Evolutionary conservation across 1,140 invertebrate species (phyloP), one percentile per base, ranked within the genome.

Genomic region (Calosoma granatense): DNA sequence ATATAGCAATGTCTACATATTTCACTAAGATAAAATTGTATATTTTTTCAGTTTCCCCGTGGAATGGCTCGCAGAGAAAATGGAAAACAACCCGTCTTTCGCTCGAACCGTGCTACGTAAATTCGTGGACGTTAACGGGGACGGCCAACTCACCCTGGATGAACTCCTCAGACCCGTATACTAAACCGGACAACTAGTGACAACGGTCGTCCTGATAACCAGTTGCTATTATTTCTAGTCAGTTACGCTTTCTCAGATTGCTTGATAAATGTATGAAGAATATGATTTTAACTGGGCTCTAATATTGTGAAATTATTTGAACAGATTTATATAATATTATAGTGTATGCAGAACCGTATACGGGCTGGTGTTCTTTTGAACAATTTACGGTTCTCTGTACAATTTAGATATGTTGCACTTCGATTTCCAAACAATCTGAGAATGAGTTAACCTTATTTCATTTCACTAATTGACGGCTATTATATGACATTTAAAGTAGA

Each of bases 71-170:
- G 74, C 76, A 41, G 76, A 79, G 57, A 77, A 80, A 64, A 68
- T 81, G 58, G 66, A 74, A 53, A 76, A 73, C 60, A 81, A 80
- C 63, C 78, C 78, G 1, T 76, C 79, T 57, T 72, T 80, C 59
- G 74, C 77, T 19, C 68, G 74, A 59, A 73, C 76, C 11, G 69
- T 81, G 9, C 73, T 81, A 0, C 72, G 74, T 64, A 79, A 78
- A 60, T 79, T 80, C 58, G 71, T 82, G 53, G 79, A 81, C 56
- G 65, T 73, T 19, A 78, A 82, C 65, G 76, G 78, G 65, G 79
- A 47, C 15, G 41, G 41, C 9, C 41, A 47, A 47, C 41, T 47
- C 3, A 47, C 41, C 17, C 17, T 47, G 17, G 41, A 47, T 47
- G 41, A 47, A 47, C 41, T 47, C 9, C 41, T 47, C 6, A 47